These are phyloP conservation scores for Tethya wilhelma DNA, from an alignment of 37 sponge, comb jelly and placozoan species.

Conservation along the genomic window DNA sequence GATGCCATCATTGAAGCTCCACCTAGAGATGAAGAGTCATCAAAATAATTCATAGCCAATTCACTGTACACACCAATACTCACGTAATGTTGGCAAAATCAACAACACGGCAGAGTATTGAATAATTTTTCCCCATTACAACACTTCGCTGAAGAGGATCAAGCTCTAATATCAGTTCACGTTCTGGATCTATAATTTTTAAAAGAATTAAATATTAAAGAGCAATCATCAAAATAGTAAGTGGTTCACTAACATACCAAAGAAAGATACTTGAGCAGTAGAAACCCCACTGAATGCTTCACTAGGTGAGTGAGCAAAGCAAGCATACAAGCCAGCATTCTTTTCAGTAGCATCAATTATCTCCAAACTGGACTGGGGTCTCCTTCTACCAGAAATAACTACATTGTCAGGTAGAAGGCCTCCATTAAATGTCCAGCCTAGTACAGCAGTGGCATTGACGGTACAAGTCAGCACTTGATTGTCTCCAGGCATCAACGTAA, in stretches of 20 bases:
- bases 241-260: no score
- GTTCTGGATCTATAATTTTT: slow-evolving; percentile 15
- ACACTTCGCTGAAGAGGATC: slow-evolving; percentile 6
- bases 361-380: background rate
- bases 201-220: background rate
- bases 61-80: background rate
- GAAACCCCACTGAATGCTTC: slow-evolving; percentile 1
- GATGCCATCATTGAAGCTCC: slow-evolving; percentile 35
- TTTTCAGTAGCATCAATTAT: background rate
- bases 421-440: slow-evolving; percentile 59
- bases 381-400: background rate
- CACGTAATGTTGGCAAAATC: background rate
- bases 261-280: slow-evolving; percentile 2
- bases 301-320: slow-evolving; percentile 38
- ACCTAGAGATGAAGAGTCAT: slow-evolving; percentile 6
- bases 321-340: slow-evolving; percentile 40
- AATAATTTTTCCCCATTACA: slow-evolving; percentile 3
- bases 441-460: slow-evolving; percentile 17
- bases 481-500: background rate
- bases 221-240: background rate
- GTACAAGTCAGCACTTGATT: background rate
- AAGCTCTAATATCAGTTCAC: slow-evolving; percentile 21
- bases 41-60: no score
- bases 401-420: slow-evolving; percentile 26
- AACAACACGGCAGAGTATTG: background rate